These are phyloP conservation scores for Tangara arthus DNA, from an alignment of 2,797 vertebrate genomes.

Conservation along the genomic window DNA sequence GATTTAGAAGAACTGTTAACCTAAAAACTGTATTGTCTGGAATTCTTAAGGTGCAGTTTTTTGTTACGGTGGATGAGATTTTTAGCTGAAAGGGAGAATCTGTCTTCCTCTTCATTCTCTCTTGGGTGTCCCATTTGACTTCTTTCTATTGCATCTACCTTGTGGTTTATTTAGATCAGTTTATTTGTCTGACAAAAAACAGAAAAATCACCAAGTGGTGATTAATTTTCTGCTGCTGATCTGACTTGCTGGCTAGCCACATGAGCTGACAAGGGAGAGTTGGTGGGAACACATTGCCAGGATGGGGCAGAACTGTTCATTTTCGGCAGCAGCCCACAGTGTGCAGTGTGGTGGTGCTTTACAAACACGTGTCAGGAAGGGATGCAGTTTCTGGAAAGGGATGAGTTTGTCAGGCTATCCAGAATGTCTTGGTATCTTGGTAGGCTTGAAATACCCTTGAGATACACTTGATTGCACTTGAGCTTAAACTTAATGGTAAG, in stretches of 20 bases:
- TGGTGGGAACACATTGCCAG: background rate
- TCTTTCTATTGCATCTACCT: background rate
- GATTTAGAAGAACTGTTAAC: background rate
- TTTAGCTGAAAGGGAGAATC: background rate
- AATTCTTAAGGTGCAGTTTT: background rate
- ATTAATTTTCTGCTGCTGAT: background rate
- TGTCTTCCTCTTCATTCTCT: background rate
- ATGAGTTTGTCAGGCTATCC: background rate
- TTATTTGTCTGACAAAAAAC: background rate
- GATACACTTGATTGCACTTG: background rate
- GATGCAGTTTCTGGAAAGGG: background rate
- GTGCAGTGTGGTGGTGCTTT: background rate
- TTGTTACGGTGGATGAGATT: background rate
- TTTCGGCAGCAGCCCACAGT: background rate
- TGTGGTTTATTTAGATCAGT: background rate
- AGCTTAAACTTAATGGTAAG: background rate
- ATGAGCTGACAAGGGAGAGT: background rate
- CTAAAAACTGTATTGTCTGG: background rate
- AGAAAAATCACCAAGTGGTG: background rate
- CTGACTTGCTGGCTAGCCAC: background rate
- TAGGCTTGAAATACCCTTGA: background rate
- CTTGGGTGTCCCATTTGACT: background rate
- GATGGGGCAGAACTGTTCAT: background rate
- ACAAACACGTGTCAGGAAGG: accelerated
- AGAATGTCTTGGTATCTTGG: background rate